These are phyloP conservation scores for Brachionus rubens DNA, from an alignment of 1,140 invertebrate genomes.

Conservation along the genomic window DNA sequence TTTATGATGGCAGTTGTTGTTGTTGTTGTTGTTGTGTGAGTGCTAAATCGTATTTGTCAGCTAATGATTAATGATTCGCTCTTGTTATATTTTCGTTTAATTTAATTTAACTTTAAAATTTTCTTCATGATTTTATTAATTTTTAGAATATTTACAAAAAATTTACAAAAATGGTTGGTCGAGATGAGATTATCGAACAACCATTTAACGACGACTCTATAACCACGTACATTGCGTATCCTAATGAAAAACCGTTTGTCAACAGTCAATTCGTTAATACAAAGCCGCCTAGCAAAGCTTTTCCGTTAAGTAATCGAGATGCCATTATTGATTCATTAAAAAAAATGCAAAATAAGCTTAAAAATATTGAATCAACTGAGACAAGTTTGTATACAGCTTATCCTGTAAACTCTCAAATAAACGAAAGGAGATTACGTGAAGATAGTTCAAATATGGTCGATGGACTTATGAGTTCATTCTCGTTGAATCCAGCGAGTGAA, in stretches of 20 bases:
- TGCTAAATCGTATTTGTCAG: no score
- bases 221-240: background rate
- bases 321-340: background rate
- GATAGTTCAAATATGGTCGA: background rate
- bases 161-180: constrained; percentile 27
- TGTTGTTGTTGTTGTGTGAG: no score
- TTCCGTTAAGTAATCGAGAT: constrained; percentile 1
- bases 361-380: background rate
- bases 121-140: no score
- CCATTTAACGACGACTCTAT: background rate
- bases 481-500: background rate
- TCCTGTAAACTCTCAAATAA: no score
- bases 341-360: constrained; percentile 30
- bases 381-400: background rate
- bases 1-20: no score
- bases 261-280: background rate
- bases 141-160: no score
- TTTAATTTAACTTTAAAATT: no score
- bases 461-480: no score
- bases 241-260: background rate
- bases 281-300: background rate
- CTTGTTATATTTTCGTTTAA: no score
- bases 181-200: background rate
- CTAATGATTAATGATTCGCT: no score
- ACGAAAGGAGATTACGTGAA: no score